These are phyloP conservation scores for Phanerotoma sp. DNA, from an alignment of 2,888 invertebrate genomes.

Conservation along the genomic window DNA sequence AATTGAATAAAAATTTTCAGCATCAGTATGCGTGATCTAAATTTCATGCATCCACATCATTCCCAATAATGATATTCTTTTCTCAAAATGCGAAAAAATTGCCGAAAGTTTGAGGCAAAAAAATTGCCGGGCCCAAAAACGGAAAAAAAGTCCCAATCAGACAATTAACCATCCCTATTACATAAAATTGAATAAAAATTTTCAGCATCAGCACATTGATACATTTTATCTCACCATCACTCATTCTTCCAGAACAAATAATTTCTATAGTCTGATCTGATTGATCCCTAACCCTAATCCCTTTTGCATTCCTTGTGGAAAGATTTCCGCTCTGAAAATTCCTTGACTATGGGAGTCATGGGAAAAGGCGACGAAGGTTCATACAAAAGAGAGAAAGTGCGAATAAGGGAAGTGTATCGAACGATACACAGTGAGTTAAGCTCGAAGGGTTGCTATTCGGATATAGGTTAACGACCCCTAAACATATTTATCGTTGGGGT, in stretches of 20 bases:
- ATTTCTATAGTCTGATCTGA: not conserved
- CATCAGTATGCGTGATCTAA: constrained; percentile 18
- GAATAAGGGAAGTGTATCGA: constrained; percentile 21
- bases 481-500: constrained; percentile 49
- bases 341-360: not conserved
- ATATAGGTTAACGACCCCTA: constrained; percentile 43
- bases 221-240: too few relatives aligned
- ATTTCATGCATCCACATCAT: constrained; percentile 7
- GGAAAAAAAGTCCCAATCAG: too few relatives aligned
- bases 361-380: constrained; percentile 4
- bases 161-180: too few relatives aligned
- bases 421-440: constrained; percentile 24
- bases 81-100: too few relatives aligned
- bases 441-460: constrained; percentile 32
- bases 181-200: too few relatives aligned
- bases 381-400: not conserved
- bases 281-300: constrained; percentile 6
- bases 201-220: too few relatives aligned
- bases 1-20: too few relatives aligned
- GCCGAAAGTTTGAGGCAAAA: too few relatives aligned
- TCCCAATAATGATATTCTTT: not conserved
- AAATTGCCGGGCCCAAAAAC: too few relatives aligned
- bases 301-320: constrained; percentile 10
- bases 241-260: too few relatives aligned
- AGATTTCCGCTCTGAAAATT: constrained; percentile 13